Evolutionary conservation across 2,113 vertebrate genomes (phyloP), one percentile per base, ranked within the genome.

Genomic region (Dolichotis patagonum): DNA sequence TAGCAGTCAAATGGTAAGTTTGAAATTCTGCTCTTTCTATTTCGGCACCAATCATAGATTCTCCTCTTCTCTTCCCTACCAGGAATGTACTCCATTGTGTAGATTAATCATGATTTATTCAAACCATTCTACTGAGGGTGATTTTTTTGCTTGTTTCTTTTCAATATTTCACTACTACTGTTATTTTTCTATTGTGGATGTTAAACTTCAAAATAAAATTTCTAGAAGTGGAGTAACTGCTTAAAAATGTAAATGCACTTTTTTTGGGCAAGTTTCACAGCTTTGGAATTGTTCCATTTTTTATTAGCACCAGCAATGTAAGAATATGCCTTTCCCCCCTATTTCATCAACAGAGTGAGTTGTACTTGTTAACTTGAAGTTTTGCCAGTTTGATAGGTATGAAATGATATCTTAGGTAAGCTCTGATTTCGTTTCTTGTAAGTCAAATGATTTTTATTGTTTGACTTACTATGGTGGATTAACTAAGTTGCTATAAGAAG

Each of bases 301-400:
- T 92, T 14, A 22, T 24, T 35, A 32, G 19, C 17, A 52, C 41
- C 46, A 58, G 11, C 3, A 43, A 6, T 56, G 13, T 49, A 19
- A 30, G 30, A 78, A 35, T 85, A 85, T 78, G 4, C 10, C 43
- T 87, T 1, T 81, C 91, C 82, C 5, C 8, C 38, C 38, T 69
- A 32, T 12, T 14, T 56, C 38, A 78, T 78, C 65, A 93, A 38
- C 11, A 63, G 24, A 85, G 8, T 73, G 13, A 83, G 19, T 58
- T 43, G 4, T 82, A 7, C 4, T 52, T 54, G 46, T 73, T 65
- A n/a, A 77, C 63, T 91, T 85, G 52, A 80, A 78, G 49, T 77
- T 83, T 96, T 96, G 22, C 19, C 83, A 82, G 0, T 60, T 93
- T n/a, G 32, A 65, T 95, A 73, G 52, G n/a, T 86, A 26, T 86